Evolutionary conservation across 2,888 invertebrate genomes (phyloP).

Genomic region (Drosophila buzzatii): DNA sequence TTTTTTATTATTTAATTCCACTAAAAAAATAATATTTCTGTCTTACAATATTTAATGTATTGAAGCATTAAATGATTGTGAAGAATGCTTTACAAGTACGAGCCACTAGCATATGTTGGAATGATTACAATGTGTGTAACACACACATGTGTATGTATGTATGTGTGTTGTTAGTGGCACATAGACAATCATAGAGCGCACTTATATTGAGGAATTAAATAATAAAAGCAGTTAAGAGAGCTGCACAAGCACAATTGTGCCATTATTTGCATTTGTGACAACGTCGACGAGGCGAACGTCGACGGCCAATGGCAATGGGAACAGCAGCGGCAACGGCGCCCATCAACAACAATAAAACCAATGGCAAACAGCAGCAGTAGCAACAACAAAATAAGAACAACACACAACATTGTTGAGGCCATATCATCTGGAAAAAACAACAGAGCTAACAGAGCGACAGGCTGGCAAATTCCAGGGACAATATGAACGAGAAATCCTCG

Average conservation of each 20-base stretch:
- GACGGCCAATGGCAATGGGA: constrained; percentile 12
- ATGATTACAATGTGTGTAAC: constrained; percentile 16
- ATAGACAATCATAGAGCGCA: constrained; percentile 22
- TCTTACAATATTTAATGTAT: background rate
- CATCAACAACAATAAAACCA: constrained; percentile 34
- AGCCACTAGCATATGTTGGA: background rate
- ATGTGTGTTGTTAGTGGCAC: constrained; percentile 11
- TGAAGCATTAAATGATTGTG: background rate
- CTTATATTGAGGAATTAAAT: constrained; percentile 73
- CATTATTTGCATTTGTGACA: constrained; percentile 84
- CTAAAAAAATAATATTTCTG: too few species aligned
- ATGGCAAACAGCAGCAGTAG: constrained; percentile 12
- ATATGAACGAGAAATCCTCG: constrained; percentile 65
- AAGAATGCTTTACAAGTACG: background rate
- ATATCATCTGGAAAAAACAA: constrained; percentile 53
- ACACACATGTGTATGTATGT: background rate
- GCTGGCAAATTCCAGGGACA: constrained; percentile 30
- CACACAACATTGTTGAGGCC: constrained; percentile 64
- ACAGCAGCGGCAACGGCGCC: constrained; percentile 15
- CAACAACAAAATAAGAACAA: constrained; percentile 38
- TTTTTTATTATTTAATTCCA: too few species aligned
- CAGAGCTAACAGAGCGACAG: constrained; percentile 48
- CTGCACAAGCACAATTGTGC: constrained; percentile 78
- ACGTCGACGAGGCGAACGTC: constrained; percentile 43
- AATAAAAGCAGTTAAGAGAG: constrained; percentile 74